Percentiles rank a stretch among this genome's conserved stretches.
phyloP scores from a whole-genome alignment of 2,113 vertebrate genomes.

The Ellobius talpinus region DNA sequence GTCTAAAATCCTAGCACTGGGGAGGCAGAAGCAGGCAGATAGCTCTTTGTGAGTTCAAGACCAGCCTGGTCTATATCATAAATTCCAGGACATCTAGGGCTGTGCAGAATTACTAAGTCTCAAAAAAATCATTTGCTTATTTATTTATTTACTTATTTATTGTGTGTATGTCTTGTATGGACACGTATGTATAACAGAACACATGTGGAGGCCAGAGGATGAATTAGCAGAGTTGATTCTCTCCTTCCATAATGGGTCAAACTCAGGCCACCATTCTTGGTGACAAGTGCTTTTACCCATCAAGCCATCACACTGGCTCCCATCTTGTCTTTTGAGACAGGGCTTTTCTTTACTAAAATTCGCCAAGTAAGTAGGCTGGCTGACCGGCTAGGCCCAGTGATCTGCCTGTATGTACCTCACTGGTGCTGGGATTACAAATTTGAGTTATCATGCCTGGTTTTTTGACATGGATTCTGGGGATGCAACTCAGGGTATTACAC shows the following conservation, averaged over 20 bases:
- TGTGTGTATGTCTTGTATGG: neutral
- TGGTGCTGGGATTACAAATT: neutral
- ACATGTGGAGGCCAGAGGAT: neutral
- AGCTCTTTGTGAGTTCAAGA: neutral
- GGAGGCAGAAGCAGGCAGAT: neutral
- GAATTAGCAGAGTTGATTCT: neutral
- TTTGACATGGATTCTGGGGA: neutral
- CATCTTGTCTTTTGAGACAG: neutral
- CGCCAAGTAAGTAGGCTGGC: neutral
- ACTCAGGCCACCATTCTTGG: neutral
- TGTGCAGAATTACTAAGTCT: neutral
- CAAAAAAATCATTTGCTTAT: neutral
- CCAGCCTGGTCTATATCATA: neutral
- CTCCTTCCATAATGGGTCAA: neutral
- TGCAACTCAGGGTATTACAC: neutral
- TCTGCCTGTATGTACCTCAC: neutral
- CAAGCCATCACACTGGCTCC: neutral
- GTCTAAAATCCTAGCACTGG: neutral
- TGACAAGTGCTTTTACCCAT: neutral
- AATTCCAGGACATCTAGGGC: neutral
- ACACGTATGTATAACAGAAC: neutral
- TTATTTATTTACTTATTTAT: neutral
- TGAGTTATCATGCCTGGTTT: too few relatives aligned
- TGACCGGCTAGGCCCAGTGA: neutral
- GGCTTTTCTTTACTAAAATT: neutral